Base-by-base conservation (phyloP, 2,888 invertebrate species). In the Apotomis betuletana region DNA sequence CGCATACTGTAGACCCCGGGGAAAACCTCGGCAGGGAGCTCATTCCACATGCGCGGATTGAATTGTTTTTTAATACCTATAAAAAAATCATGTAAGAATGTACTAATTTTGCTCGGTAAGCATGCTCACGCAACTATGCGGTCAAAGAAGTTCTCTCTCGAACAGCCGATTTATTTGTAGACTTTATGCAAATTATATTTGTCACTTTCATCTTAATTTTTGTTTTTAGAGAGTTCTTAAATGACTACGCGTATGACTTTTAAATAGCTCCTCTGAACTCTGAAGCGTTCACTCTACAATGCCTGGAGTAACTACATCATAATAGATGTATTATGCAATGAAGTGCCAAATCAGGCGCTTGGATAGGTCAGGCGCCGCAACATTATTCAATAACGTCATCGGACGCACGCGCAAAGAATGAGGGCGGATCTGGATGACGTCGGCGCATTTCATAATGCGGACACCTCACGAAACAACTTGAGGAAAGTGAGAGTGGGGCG, bases 361-460 rank as follows among this genome's bases (percentile, higher is more conserved):
- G 83, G 85, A 87, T 86, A 84, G 81, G 80, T 78, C 81, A 78
- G 77, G 79, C 82, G 78, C 72, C 74, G 78, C 77, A 13, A 57
- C 54, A 82, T 87, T 87, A 86, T 86, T 83, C 83, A 83, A 83
- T 75, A 71, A 68, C 77, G 77, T 77, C 80, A 78, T 78, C 67
- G 44, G 75, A 46, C 85, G 82, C 84, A 85, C 86, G 84, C 84
- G 80, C 75, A 57, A 59, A 75, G 83, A 86, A 86, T 87, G 88
- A 81, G 87, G 80, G 81, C 87, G 87, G 85, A 81, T 80, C 83
- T 81, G 77, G 79, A 71, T 74, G 74, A 74, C 69, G 74, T 51
- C 57, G 58, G 55, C n/a, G 75, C 77, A 86, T 90, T 90, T 89
- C 90, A 85, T 89, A 90, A 91, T 82, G 70, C 74, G 67, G 75